These are phyloP conservation scores for Drosophila auraria DNA, from an alignment of 1,140 invertebrate genomes.

Conservation along the genomic window DNA sequence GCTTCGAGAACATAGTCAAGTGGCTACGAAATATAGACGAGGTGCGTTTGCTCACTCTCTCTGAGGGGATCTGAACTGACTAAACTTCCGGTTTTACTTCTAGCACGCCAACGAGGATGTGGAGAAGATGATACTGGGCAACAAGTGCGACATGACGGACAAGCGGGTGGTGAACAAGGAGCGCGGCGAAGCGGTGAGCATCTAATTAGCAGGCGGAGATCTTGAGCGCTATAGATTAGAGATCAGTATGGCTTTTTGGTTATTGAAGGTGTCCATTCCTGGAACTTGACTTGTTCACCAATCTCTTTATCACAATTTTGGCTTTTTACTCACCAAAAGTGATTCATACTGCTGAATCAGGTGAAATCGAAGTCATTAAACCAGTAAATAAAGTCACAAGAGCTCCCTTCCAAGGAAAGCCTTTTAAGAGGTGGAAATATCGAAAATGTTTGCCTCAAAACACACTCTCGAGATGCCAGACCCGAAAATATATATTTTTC, in stretches of 20 bases:
- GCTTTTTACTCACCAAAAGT: neutral
- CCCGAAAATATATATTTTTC: no score
- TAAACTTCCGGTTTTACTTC: conserved; percentile 20
- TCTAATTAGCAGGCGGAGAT: neutral
- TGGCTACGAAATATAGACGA: conserved; percentile 99
- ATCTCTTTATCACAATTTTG: neutral
- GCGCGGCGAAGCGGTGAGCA: conserved; percentile 93
- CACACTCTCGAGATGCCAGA: no score
- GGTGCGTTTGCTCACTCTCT: conserved; percentile 83
- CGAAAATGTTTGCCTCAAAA: no score
- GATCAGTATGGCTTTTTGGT: neutral
- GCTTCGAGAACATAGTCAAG: conserved; percentile 99
- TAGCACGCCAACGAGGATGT: conserved; percentile 99
- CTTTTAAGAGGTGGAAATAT: neutral
- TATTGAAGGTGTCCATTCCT: neutral
- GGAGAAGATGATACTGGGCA: conserved; percentile 99
- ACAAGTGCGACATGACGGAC: conserved; percentile 99
- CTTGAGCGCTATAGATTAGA: neutral
- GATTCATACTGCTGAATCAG: neutral
- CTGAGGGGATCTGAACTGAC: neutral
- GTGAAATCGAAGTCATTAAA: neutral
- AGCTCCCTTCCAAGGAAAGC: neutral
- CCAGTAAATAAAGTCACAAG: neutral
- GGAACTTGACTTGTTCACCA: neutral
- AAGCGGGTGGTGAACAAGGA: conserved; percentile 97